Evolutionary conservation across 2,888 invertebrate species (phyloP).

Genomic region (Orchesellides sinensis): DNA sequence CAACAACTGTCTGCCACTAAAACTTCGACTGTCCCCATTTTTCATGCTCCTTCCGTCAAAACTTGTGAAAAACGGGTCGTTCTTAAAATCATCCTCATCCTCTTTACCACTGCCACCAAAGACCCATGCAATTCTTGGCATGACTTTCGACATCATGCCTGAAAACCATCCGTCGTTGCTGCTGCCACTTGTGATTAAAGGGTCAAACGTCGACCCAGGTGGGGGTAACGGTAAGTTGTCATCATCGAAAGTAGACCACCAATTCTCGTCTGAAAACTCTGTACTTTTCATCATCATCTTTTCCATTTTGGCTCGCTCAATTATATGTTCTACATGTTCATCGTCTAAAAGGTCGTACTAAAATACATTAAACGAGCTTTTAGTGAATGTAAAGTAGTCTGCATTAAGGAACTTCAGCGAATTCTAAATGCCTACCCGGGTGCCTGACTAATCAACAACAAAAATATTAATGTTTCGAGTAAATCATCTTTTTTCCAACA

Average conservation of each 20-base stretch:
- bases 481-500: too few relatives aligned
- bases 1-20: neutral
- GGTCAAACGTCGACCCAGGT: neutral
- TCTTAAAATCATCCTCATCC: conserved; percentile 25
- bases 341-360: conserved; percentile 30
- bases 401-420: neutral
- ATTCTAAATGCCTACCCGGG: too few relatives aligned
- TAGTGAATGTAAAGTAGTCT: too few relatives aligned
- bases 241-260: conserved; percentile 35
- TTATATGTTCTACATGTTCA: conserved; percentile 35
- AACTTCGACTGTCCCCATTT: conserved; percentile 22
- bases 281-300: conserved; percentile 30
- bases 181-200: neutral
- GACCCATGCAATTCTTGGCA: conserved; percentile 34
- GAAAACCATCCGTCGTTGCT: neutral
- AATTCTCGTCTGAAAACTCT: conserved; percentile 17
- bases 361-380: too few relatives aligned
- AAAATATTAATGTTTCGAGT: too few relatives aligned
- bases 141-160: conserved; percentile 21
- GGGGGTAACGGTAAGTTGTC: conserved; percentile 10
- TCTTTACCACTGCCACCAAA: conserved; percentile 2
- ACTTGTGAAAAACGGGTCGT: conserved; percentile 46
- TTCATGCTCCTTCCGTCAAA: conserved; percentile 38
- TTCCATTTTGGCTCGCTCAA: conserved; percentile 34
- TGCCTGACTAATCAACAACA: too few relatives aligned